A percentile compares a stretch with the other conserved stretches of the same genome.
Evolutionary conservation across 2,113 vertebrate genomes (phyloP).

Genomic region (Butorides virescens): DNA sequence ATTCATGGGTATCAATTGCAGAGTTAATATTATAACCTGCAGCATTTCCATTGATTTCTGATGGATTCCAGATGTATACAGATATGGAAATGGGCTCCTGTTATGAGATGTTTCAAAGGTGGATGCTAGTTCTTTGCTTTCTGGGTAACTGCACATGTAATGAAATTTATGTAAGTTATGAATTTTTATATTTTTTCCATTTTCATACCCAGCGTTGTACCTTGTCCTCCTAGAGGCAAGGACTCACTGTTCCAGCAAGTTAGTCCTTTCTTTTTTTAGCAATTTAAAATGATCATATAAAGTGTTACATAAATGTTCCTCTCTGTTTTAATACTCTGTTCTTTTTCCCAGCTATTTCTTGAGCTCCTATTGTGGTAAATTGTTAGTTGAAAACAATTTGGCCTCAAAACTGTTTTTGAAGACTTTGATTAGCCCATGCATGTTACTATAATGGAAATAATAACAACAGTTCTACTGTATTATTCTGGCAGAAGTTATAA

Average conservation of each 20-base stretch:
- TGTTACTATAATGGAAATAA: neutral
- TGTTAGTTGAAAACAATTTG: neutral
- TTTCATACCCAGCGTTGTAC: neutral
- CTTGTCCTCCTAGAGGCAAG: constrained; percentile 4
- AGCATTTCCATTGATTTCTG: neutral
- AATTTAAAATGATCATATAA: neutral
- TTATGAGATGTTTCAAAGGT: neutral
- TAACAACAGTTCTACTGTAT: neutral
- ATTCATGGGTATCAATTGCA: neutral
- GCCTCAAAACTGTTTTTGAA: neutral
- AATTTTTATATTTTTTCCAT: neutral
- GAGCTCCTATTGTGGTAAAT: neutral
- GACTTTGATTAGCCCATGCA: neutral
- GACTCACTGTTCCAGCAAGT: neutral
- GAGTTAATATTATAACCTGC: neutral
- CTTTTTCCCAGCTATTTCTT: neutral
- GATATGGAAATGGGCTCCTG: neutral
- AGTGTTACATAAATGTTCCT: neutral
- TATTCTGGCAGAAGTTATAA: neutral
- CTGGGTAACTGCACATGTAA: neutral
- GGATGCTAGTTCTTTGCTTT: neutral
- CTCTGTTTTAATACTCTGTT: neutral
- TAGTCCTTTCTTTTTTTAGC: neutral
- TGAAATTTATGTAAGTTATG: neutral
- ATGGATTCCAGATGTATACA: neutral